Evolutionary conservation across 2,888 invertebrate species (phyloP), one percentile per base, ranked within the genome.

Genomic region (Gibbula magus): DNA sequence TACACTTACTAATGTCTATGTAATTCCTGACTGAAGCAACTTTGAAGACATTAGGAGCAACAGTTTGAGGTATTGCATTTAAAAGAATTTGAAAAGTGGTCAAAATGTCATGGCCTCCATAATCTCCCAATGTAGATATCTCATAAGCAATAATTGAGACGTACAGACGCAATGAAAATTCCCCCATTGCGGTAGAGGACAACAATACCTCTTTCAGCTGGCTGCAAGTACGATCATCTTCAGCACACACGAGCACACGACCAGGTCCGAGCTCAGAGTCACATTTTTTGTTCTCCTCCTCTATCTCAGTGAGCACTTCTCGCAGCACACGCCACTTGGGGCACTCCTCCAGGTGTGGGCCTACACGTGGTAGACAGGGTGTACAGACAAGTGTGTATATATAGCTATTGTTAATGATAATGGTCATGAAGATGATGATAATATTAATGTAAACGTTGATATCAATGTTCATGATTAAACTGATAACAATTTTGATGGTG

Each of bases 241-340:
- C 95, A 79, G 97, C 97, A 0, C 98, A 94, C 85, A 98, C 95
- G 77, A 98, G 93, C 81, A 98, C 96, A 93, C 96, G 96, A 4
- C 91, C 90, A 0, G 84, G 87, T 2, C 86, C 89, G 20, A 84
- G 82, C 35, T 84, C 87, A 20, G 78, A 70, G 35, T 79, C 77
- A n/a, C 25, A 32, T 20, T 70, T 78, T 87, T 94, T 95, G 80
- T 95, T 95, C 91, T 96, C 95, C 51, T 94, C 94, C 22, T 96
- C 96, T 90, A 99, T 97, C 94, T 99, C 98, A 84, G 95, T 94
- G 67, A 99, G 93, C 81, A 98, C 95, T 92, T 98, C 97, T 82
- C 94, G 94, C 3, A 99, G 93, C 13, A 95, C 95, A 88, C 95
- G 94, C 98, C 98, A 99, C 93, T 99, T 99, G 7, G 98, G 97